Conservation (phyloP, 2,113 vertebrate genomes). For the Microtus montanus region DNA sequence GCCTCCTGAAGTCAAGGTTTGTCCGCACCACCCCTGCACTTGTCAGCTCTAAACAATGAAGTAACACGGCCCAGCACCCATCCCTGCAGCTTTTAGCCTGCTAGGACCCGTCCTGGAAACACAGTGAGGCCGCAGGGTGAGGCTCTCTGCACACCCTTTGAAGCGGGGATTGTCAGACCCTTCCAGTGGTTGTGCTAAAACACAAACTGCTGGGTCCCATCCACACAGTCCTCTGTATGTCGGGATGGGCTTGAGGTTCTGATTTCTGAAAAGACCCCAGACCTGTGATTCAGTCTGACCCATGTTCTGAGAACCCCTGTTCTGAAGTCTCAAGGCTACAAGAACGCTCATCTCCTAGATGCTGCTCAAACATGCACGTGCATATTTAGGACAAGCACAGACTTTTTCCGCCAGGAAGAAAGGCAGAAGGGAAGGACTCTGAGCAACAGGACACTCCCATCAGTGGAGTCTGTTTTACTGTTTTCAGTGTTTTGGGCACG, state of each 20-base stretch:
- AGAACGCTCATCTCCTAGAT: constrained; percentile 7
- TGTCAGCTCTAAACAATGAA: background rate
- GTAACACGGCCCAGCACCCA: background rate
- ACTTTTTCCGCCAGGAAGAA: background rate
- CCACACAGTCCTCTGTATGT: background rate
- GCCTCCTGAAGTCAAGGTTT: constrained; percentile 19
- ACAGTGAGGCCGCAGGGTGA: background rate
- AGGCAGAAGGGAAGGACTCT: background rate
- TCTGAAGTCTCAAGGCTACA: background rate
- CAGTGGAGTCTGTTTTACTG: background rate
- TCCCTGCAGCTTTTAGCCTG: background rate
- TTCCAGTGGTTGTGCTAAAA: background rate
- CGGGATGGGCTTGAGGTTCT: background rate
- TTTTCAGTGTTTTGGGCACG: background rate
- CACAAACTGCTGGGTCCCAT: background rate
- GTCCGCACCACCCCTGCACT: background rate
- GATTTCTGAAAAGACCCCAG: background rate
- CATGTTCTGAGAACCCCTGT: background rate
- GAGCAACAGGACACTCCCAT: background rate
- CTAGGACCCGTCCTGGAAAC: background rate
- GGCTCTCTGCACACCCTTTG: background rate
- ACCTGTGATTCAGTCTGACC: background rate
- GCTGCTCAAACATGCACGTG: background rate
- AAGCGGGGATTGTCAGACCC: background rate
- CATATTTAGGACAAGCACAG: background rate